phyloP scores from a whole-genome alignment of 2,113 vertebrate species.

The Balaeniceps rex region DNA sequence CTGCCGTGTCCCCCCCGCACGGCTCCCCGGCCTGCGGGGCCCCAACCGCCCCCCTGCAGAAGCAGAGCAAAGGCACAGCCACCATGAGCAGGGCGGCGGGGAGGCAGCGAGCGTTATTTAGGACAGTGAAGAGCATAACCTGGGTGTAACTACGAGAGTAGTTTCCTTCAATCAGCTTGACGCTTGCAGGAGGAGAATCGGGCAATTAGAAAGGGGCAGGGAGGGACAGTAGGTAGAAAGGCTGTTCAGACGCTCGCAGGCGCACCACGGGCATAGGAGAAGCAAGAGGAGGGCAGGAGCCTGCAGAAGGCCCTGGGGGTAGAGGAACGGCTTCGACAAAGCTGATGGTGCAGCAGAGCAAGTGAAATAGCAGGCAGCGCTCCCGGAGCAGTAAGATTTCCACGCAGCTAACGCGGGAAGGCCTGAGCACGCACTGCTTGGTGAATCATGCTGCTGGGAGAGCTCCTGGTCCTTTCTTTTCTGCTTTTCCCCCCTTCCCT shows the following conservation, averaged over 20 bases:
- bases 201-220: too few species aligned
- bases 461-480: neutral
- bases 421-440: neutral
- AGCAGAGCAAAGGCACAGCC: neutral
- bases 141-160: neutral
- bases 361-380: neutral
- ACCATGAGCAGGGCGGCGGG: too few species aligned
- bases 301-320: neutral
- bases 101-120: neutral
- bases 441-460: fast-evolving
- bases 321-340: neutral
- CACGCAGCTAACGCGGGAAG: neutral
- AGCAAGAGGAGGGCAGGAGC: neutral
- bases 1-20: fast-evolving
- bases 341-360: fast-evolving
- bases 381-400: neutral
- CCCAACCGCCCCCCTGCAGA: too few species aligned
- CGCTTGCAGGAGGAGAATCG: neutral
- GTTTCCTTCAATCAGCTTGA: neutral
- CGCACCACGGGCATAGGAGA: neutral
- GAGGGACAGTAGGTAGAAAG: neutral
- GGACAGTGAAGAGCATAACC: neutral
- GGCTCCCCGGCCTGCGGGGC: fast-evolving
- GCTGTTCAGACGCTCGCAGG: fast-evolving
- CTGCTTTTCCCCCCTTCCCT: neutral